These are phyloP conservation scores for Cheilosia impressa DNA, from an alignment of 2,888 invertebrate species.

Conservation along the genomic window DNA sequence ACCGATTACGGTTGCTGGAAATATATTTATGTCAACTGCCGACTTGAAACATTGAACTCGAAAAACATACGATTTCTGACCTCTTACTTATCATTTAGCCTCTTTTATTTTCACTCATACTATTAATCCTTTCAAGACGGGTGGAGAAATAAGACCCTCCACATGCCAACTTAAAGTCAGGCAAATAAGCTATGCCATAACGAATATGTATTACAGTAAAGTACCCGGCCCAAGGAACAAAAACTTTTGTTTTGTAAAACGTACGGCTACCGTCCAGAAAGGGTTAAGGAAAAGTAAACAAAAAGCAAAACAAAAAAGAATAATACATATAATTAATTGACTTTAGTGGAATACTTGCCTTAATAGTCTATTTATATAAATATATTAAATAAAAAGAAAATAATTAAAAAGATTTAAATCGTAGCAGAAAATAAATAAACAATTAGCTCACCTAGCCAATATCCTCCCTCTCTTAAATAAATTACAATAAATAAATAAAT, in stretches of 20 bases:
- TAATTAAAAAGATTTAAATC: constrained; percentile 60
- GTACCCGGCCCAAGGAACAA: constrained; percentile 39
- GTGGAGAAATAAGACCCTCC: constrained; percentile 37
- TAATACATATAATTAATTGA: constrained; percentile 75
- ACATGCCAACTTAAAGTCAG: constrained; percentile 53
- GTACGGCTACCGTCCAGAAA: constrained; percentile 72
- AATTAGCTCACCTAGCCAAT: constrained; percentile 74
- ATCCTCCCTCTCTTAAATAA: constrained; percentile 71
- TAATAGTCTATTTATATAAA: constrained; percentile 77
- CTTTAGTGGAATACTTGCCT: constrained; percentile 77
- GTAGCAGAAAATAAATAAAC: constrained; percentile 66
- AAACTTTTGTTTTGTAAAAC: constrained; percentile 22
- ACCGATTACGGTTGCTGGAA: too few relatives aligned
- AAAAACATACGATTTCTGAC: too few relatives aligned
- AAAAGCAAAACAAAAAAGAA: constrained; percentile 44
- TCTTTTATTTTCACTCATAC: constrained; percentile 29
- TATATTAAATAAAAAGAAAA: constrained; percentile 64
- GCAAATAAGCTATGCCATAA: constrained; percentile 8
- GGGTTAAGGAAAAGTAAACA: constrained; percentile 53
- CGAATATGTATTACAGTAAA: constrained; percentile 19
- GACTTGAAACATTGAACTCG: too few relatives aligned
- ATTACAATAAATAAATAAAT: constrained; percentile 57
- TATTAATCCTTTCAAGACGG: constrained; percentile 74
- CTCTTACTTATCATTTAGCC: neutral
- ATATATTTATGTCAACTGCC: too few relatives aligned